phyloP scores from a whole-genome alignment of 2,113 vertebrate genomes.

The Melanocharis versteri region DNA sequence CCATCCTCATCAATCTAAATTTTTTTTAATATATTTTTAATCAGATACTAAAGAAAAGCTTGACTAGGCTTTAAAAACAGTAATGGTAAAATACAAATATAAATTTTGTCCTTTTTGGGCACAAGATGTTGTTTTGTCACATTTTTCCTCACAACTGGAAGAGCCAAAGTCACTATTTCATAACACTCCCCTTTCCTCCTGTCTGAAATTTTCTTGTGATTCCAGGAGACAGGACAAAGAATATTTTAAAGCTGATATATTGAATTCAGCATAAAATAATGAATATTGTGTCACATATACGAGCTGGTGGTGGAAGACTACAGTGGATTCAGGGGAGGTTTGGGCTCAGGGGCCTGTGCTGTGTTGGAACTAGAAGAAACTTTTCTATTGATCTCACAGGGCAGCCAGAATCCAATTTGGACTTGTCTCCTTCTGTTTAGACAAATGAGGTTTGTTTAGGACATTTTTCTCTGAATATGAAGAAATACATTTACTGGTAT shows the following conservation, averaged over 20 bases:
- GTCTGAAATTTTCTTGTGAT: not conserved
- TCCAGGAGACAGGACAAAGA: not conserved
- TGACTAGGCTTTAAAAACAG: not conserved
- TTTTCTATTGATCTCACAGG: not conserved
- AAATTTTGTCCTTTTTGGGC: not conserved
- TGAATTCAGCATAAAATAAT: not conserved
- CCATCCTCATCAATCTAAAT: not conserved
- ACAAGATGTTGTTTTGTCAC: not conserved
- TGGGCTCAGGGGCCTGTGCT: not conserved
- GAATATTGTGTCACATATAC: not conserved
- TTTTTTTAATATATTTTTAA: not conserved
- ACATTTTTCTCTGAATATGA: not conserved
- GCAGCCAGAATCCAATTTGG: not conserved
- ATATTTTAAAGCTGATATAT: not conserved
- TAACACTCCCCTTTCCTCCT: not conserved
- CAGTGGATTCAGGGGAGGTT: not conserved
- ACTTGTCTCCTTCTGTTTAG: not conserved
- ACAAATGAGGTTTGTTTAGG: not conserved
- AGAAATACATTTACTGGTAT: not conserved
- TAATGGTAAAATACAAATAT: not conserved
- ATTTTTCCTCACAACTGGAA: not conserved
- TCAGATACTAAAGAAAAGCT: not conserved
- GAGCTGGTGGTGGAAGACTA: not conserved
- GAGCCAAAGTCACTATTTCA: not conserved
- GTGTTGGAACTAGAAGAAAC: not conserved